A percentile compares a stretch with the other conserved stretches of the same genome.
Evolutionary conservation across 2,113 vertebrate species (phyloP).

Genomic region (Phainopepla nitens): DNA sequence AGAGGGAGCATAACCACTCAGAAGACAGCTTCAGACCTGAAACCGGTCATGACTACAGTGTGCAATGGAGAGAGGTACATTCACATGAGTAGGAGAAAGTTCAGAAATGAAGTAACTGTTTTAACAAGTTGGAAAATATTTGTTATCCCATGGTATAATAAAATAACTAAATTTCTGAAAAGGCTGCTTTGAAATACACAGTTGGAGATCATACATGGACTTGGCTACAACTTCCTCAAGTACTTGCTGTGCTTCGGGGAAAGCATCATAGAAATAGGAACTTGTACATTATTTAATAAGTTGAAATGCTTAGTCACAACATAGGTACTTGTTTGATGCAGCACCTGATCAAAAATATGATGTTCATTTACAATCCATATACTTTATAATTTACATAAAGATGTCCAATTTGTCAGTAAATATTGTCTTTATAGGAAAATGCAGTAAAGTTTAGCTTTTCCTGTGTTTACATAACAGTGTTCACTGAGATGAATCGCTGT

Average conservation of each 20-base stretch:
- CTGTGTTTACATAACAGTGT: neutral
- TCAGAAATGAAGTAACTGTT: neutral
- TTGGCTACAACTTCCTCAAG: neutral
- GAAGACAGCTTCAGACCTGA: neutral
- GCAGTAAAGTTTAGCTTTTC: neutral
- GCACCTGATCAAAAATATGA: neutral
- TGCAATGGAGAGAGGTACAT: rapidly evolving
- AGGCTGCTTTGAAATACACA: neutral
- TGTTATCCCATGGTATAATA: neutral
- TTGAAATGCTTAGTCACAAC: neutral
- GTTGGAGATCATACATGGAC: neutral
- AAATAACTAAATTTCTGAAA: neutral
- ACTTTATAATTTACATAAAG: neutral
- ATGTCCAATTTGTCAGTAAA: neutral
- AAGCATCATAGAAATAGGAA: neutral
- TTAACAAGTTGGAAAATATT: neutral
- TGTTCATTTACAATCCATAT: neutral
- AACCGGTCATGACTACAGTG: rapidly evolving
- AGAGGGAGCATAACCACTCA: neutral
- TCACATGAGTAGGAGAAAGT: neutral
- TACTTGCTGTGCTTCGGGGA: neutral
- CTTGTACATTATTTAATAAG: neutral
- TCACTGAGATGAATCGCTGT: neutral
- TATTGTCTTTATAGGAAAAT: neutral
- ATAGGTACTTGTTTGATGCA: neutral